Conservation (phyloP, 2,797 vertebrate species). For the Scleropages formosus region DNA sequence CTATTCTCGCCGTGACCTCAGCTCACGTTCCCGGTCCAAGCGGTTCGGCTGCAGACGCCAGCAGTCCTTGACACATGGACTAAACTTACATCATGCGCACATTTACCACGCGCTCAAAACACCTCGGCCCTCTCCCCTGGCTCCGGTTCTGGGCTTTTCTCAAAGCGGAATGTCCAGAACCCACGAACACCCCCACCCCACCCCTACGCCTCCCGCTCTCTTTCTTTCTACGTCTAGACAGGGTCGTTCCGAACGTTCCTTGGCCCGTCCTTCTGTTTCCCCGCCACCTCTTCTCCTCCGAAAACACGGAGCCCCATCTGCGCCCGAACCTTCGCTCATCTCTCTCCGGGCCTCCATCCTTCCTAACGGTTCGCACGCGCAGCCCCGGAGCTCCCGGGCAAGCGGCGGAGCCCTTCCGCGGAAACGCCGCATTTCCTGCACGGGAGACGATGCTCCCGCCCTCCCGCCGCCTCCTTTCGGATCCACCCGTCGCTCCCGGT, state of each 20-base stretch:
- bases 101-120: neutral
- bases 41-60: neutral
- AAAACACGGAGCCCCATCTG: conserved; percentile 49
- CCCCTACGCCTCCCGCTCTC: neutral
- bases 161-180: neutral
- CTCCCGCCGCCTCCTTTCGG: conserved; percentile 4
- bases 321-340: conserved; percentile 38
- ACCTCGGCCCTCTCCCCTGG: neutral
- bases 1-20: no score
- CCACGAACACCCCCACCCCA: neutral
- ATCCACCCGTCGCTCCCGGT: conserved; percentile 25
- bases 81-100: neutral
- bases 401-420: conserved; percentile 32
- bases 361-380: conserved; percentile 25
- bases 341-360: conserved; percentile 39
- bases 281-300: conserved; percentile 20
- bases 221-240: conserved; percentile 39
- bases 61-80: neutral
- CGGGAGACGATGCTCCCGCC: conserved; percentile 28
- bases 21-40: no score
- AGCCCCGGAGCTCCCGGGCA: conserved; percentile 19
- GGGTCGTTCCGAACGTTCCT: conserved; percentile 39
- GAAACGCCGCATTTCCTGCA: conserved; percentile 35
- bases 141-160: neutral
- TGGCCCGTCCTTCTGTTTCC: conserved; percentile 37